A percentile compares a stretch with the other conserved stretches of the same genome.
Conservation (phyloP, 37 sponge, comb jelly and placozoan genomes). For the Cliona cf. orientalis region DNA sequence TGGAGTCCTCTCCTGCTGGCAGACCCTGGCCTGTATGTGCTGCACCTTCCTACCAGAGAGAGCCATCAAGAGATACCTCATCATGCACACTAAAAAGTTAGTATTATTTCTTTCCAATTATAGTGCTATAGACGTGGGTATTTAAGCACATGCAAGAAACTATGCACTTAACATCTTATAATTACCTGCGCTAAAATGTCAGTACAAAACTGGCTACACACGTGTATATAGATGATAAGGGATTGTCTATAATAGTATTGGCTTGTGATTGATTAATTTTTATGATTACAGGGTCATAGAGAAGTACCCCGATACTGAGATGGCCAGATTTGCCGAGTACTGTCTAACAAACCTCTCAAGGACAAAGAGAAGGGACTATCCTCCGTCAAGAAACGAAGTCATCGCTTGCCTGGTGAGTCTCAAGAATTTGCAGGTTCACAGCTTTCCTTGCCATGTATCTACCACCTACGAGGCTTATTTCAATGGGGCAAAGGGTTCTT, state of each 20-base stretch:
- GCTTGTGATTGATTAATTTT: not conserved
- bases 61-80: constrained; percentile 84
- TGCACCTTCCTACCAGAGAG: constrained; percentile 86
- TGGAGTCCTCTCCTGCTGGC: constrained; percentile 76
- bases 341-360: constrained; percentile 63
- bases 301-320: constrained; percentile 79
- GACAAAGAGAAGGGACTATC: constrained; percentile 71
- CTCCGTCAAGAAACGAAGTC: constrained; percentile 80
- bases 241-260: too few relatives aligned
- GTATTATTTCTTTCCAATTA: not conserved
- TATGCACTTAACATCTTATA: too few relatives aligned
- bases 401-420: constrained; percentile 79
- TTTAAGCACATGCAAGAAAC: too few relatives aligned
- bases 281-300: constrained; percentile 42
- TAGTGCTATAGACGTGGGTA: not conserved
- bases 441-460: not conserved
- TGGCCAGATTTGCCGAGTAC: constrained; percentile 84
- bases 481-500: not conserved
- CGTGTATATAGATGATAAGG: too few relatives aligned
- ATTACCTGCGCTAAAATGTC: too few relatives aligned
- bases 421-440: not conserved
- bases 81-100: constrained; percentile 81
- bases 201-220: too few relatives aligned
- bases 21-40: constrained; percentile 89
- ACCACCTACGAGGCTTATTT: not conserved